Conservation (phyloP, 2,113 vertebrate genomes). For the Campylomormyrus tamandua region DNA sequence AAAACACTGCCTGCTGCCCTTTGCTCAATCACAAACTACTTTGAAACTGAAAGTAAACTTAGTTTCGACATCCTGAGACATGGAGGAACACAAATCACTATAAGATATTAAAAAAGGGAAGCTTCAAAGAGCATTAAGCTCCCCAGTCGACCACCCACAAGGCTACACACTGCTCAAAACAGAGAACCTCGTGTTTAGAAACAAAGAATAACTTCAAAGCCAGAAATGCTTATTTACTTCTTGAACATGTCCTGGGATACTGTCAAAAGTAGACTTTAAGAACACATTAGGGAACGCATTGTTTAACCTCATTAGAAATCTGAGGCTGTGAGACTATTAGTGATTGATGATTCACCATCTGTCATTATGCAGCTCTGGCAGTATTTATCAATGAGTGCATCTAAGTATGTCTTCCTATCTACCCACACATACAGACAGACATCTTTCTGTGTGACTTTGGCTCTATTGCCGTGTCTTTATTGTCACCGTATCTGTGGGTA, state of each 20-base stretch:
- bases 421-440: not conserved
- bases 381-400: not conserved
- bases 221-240: not conserved
- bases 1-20: not conserved
- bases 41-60: not conserved
- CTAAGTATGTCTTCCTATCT: not conserved
- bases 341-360: not conserved
- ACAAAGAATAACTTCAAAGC: not conserved
- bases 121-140: not conserved
- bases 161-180: not conserved
- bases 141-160: not conserved
- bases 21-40: not conserved
- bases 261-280: not conserved
- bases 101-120: not conserved
- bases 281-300: not conserved
- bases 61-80: not conserved
- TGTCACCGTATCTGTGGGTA: not conserved
- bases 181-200: not conserved
- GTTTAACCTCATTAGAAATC: not conserved
- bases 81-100: not conserved
- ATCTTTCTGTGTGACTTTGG: not conserved
- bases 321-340: not conserved
- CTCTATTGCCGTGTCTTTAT: not conserved
- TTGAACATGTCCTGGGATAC: not conserved
- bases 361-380: not conserved